Base-by-base conservation (phyloP, 2,113 vertebrate species). In the Heterocephalus glaber region DNA sequence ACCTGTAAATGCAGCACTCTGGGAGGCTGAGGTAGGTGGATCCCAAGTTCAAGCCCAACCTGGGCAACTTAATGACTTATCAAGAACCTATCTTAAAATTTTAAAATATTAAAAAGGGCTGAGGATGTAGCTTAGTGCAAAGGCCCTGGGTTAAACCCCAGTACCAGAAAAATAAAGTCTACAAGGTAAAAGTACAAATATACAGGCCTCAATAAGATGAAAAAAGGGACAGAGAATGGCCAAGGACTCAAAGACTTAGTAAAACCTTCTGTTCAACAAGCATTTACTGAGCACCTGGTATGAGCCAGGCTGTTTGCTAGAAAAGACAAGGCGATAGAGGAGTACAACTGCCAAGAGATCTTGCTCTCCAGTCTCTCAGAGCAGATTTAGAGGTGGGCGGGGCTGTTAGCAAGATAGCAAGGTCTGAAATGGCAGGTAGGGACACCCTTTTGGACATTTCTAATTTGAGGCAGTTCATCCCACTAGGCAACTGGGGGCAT, bases 271-370 rank as follows among this genome's bases (percentile, higher is more conserved):
- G 0, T 28, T 33, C 56, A 12, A 63, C 14, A n/a, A 26, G 1
- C 58, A 38, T 19, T 26, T 65, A 63, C 0, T 41, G n/a, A 66
- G 65, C 22, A 66, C 52, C 47, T 90, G 2, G 12, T 12, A 35
- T 2, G 14, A 63, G n/a, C 47, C 24, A 26, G 60, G 44, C 10
- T 30, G 38, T 58, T 4, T 7, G 60, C n/a, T 56, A 65, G 74
- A 52, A 5, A 6, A 63, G 52, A 47, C 10, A 6, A 63, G 52
- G 54, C 10, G 19, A 35, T 3, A 41, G 26, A 19, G 20, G 5
- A 12, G 68, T 10, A 3, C 3, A 60, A 52, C 3, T 22, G 2
- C 0, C 0, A 22, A n/a, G 30, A 38, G 19, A 19, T 44, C 22
- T 4, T 7, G 5, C 30, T 54, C 65, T 72, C 54, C 28, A 47